These are phyloP conservation scores for Caenorhabditis afra DNA, from an alignment of 2,888 invertebrate genomes.

Conservation along the genomic window DNA sequence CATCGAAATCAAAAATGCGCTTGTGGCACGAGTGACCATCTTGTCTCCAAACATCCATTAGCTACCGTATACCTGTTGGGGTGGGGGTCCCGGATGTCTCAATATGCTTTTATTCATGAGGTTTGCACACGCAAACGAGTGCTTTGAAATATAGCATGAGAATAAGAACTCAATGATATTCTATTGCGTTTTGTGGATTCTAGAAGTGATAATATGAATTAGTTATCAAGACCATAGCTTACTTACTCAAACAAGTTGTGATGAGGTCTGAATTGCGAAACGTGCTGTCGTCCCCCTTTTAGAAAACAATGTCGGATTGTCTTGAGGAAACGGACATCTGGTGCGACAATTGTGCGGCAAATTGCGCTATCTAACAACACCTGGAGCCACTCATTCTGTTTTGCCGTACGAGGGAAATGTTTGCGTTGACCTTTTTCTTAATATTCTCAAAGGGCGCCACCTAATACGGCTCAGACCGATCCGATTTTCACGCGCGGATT, in stretches of 20 bases:
- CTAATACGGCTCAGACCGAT: no score
- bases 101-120: constrained; percentile 61
- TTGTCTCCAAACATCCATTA: constrained; percentile 26
- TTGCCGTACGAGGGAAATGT: no score
- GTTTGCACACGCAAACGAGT: constrained; percentile 53
- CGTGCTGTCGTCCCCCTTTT: not conserved
- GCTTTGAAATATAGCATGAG: constrained; percentile 50
- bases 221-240: constrained; percentile 18
- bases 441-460: no score
- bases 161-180: constrained; percentile 21
- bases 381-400: no score
- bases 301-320: not conserved
- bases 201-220: constrained; percentile 51
- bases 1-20: constrained; percentile 30
- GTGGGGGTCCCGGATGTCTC: constrained; percentile 41
- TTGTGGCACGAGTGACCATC: not conserved
- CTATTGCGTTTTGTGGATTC: constrained; percentile 53
- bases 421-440: no score
- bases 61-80: constrained; percentile 55
- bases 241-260: constrained; percentile 17
- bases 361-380: not conserved
- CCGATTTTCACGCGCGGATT: not conserved
- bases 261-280: constrained; percentile 4
- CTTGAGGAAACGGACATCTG: constrained; percentile 3
- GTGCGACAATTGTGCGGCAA: not conserved